Evolutionary conservation across 1,140 invertebrate genomes (phyloP).

Genomic region (Olivierus martensii): DNA sequence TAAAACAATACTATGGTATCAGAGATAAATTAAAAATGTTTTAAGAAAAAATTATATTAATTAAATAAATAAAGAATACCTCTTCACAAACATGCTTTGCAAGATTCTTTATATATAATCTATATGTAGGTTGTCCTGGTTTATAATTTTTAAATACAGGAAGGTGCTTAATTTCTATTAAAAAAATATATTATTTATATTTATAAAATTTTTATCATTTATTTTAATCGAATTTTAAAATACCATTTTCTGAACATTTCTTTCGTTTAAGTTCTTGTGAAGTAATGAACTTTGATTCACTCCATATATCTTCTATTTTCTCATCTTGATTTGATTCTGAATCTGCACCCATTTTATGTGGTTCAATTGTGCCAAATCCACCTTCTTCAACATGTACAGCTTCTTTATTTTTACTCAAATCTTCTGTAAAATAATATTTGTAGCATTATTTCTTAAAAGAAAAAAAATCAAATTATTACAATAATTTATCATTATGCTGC

Average conservation of each 20-base stretch:
- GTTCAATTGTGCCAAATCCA: background rate
- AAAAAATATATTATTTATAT: slow-evolving; percentile 10
- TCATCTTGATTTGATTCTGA: slow-evolving; percentile 25
- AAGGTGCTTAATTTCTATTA: slow-evolving; percentile 53
- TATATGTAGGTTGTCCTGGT: slow-evolving; percentile 57
- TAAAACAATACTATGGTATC: too few relatives aligned
- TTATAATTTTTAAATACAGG: slow-evolving; percentile 77
- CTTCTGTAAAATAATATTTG: background rate
- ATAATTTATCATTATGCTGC: background rate
- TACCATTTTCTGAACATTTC: background rate
- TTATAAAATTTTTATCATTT: too few relatives aligned
- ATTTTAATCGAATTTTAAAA: too few relatives aligned
- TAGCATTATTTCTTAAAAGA: background rate
- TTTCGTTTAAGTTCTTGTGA: slow-evolving; percentile 50
- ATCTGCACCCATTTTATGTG: slow-evolving; percentile 23
- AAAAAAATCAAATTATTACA: background rate
- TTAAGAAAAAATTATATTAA: background rate
- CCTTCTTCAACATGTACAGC: background rate
- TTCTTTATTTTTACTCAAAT: background rate
- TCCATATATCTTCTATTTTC: slow-evolving; percentile 19
- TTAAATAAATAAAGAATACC: too few relatives aligned
- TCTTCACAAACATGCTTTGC: slow-evolving; percentile 56
- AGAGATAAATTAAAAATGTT: too few relatives aligned
- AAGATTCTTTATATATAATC: slow-evolving; percentile 87
- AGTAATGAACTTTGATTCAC: slow-evolving; percentile 38